Conservation (phyloP, 2,888 invertebrate genomes). For the Caradrina clavipalpis region DNA sequence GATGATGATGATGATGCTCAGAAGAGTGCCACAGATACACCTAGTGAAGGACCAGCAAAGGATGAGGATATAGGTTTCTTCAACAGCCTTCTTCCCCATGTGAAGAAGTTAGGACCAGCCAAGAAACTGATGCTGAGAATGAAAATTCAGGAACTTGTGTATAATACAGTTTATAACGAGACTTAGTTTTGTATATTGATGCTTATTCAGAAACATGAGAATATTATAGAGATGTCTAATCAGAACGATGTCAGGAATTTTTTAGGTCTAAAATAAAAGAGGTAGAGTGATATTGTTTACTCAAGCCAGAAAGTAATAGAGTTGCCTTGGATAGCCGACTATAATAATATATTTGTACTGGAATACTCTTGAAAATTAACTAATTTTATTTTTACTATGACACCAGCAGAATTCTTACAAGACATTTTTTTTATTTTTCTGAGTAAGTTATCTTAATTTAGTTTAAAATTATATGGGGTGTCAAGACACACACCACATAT, state of each 20-base stretch:
- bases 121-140: constrained; percentile 87
- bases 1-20: constrained; percentile 85
- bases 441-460: constrained; percentile 17
- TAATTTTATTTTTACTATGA: no score
- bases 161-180: constrained; percentile 87
- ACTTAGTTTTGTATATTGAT: constrained; percentile 60
- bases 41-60: constrained; percentile 72
- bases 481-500: neutral
- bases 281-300: neutral
- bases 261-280: neutral
- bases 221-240: neutral
- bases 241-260: neutral
- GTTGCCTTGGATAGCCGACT: neutral
- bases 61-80: constrained; percentile 89
- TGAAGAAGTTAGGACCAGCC: constrained; percentile 85
- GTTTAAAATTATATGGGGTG: neutral
- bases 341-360: neutral
- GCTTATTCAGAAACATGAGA: constrained; percentile 30
- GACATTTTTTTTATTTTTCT: constrained; percentile 31
- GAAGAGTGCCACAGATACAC: constrained; percentile 69
- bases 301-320: constrained; percentile 4
- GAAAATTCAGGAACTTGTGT: constrained; percentile 88
- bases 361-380: no score
- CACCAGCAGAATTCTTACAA: no score
- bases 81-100: constrained; percentile 86